These are phyloP conservation scores for Phoxinus dragarum DNA, from an alignment of 2,797 vertebrate genomes.

Conservation along the genomic window DNA sequence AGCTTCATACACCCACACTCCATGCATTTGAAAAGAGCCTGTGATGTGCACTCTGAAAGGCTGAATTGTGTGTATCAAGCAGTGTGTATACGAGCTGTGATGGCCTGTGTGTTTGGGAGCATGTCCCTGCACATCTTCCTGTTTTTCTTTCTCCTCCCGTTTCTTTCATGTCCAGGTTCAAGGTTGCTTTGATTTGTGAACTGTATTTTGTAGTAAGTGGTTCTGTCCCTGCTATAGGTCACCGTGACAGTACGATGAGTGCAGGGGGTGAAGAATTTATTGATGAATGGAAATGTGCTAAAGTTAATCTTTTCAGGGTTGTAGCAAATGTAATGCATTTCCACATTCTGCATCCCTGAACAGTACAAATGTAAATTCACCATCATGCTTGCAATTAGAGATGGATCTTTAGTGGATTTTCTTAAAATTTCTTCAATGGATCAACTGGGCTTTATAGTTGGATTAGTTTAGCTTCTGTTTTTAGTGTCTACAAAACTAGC, in stretches of 20 bases:
- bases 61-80: constrained; percentile 37
- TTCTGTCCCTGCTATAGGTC: constrained; percentile 20
- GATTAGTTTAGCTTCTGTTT: constrained; percentile 19
- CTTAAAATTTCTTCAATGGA: neutral
- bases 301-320: neutral
- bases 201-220: constrained; percentile 32
- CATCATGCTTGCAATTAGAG: constrained; percentile 18
- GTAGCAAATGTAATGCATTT: neutral
- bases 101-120: constrained; percentile 26
- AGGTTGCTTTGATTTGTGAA: constrained; percentile 43
- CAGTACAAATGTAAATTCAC: constrained; percentile 15
- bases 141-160: constrained; percentile 53
- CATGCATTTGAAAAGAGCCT: constrained; percentile 33
- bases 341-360: neutral
- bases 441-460: constrained; percentile 24
- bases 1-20: constrained; percentile 40
- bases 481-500: constrained; percentile 1
- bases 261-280: neutral
- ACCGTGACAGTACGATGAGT: neutral
- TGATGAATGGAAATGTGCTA: neutral
- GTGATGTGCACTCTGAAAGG: constrained; percentile 31
- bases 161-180: constrained; percentile 33
- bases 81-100: constrained; percentile 18
- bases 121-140: constrained; percentile 32
- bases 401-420: constrained; percentile 19